Base-by-base conservation (phyloP, 2,888 invertebrate species). In the Xylocampa areola region DNA sequence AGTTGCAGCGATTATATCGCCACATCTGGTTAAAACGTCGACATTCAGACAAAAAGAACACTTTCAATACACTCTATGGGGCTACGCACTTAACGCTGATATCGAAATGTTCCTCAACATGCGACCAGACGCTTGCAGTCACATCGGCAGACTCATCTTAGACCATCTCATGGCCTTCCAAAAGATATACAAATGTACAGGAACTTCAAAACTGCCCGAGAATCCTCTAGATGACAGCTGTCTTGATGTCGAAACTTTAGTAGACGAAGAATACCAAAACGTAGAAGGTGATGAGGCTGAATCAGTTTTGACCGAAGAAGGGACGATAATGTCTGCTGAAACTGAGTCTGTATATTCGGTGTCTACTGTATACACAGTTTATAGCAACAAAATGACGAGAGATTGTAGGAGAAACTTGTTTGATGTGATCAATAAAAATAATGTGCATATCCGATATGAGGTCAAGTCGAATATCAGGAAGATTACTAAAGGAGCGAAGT, bases 51-150 rank as follows among this genome's bases (percentile, higher is more conserved):
- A 94, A 55, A 94, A 94, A 29, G 94, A 94, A 55, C 94, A 94
- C 63, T 94, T 94, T 57, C 92, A 92, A 63, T 95, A 95, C 79
- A 91, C 95, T 0, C 76, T 94, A 0, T 95, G 95, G 95, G 95
- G 95, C 1, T 95, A 94, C 78, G 88, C 94, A 0, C 84, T 95
- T 8, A 94, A 94, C 67, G 91, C 94, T 0, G 94, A 95, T 69
- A 94, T 95, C 14, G 94, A 95, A 78, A 91, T 94, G 90, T 92
- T 95, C 59, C 81, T 95, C 1, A 95, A 95, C 79, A 90, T 95
- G 87, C 86, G 95, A 0, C 94, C 94, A 0, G 95, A 95, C 69
- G 94, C 95, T 10, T 95, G 95, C 81, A 95, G 94, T 10, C 87
- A 92, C 17, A 87, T 95, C 35, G 95, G 95, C 0, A 83, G 94